These are phyloP conservation scores for Clarias pachynema DNA, from an alignment of 2,797 vertebrate genomes.

Conservation along the genomic window DNA sequence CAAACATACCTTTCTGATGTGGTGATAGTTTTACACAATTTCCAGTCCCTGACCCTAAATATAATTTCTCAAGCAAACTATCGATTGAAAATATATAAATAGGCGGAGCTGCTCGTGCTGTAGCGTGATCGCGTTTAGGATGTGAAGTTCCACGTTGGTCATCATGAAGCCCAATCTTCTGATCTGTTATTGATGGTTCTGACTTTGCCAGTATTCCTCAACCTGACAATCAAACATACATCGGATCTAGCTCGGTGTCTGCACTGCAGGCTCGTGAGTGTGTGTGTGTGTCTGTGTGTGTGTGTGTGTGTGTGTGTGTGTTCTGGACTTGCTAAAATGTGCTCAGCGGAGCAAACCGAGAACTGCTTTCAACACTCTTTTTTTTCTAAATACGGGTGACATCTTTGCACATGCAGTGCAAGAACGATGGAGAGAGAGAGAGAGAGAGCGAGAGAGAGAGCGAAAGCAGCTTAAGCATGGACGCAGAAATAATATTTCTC, in stretches of 20 bases:
- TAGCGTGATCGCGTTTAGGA: not conserved
- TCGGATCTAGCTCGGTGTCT: conserved; percentile 60
- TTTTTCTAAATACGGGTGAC: conserved; percentile 66
- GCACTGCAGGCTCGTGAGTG: conserved; percentile 6
- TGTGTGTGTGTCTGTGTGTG: conserved; percentile 20
- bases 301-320: conserved; percentile 30
- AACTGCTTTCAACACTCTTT: conserved; percentile 69
- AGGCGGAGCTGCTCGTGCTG: no score
- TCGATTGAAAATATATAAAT: not conserved
- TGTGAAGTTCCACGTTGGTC: conserved; percentile 49
- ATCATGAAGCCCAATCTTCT: conserved; percentile 71
- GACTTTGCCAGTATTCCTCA: conserved; percentile 75
- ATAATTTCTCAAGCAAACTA: not conserved
- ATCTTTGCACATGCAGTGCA: conserved; percentile 62
- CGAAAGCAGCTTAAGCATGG: conserved; percentile 4
- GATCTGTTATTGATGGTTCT: conserved; percentile 77
- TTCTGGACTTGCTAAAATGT: conserved; percentile 49
- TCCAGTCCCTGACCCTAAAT: not conserved
- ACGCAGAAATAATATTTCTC: conserved; percentile 13
- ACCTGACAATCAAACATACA: conserved; percentile 74
- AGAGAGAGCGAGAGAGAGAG: not conserved
- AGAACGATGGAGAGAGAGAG: not conserved
- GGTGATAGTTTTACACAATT: not conserved
- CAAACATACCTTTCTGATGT: no score
- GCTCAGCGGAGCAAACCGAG: conserved; percentile 60